Percentiles rank a stretch among this genome's conserved stretches.
Conservation (phyloP, 1,140 invertebrate genomes). For the Brachystomella parvula region DNA sequence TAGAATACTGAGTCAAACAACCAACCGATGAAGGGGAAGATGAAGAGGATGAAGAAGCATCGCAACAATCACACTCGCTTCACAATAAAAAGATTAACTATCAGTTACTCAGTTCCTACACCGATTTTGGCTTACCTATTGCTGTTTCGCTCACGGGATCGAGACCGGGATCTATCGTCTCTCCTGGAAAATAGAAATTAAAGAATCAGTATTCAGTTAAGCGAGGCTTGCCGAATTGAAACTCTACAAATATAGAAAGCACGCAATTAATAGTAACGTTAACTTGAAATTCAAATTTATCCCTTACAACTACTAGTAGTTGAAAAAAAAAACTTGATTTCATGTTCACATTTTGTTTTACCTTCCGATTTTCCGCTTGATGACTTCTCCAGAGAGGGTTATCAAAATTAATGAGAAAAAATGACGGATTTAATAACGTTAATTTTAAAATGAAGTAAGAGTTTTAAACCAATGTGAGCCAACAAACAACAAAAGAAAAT, state of each 20-base stretch:
- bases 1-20: conserved; percentile 5
- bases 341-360: background rate
- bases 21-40: background rate
- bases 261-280: background rate
- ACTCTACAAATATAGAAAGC: background rate
- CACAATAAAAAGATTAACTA: conserved; percentile 17
- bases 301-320: background rate
- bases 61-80: background rate
- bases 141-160: conserved; percentile 21
- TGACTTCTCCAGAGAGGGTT: conserved; percentile 2
- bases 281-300: background rate
- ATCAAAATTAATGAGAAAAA: conserved; percentile 14
- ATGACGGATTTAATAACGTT: conserved; percentile 7
- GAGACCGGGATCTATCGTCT: conserved; percentile 27
- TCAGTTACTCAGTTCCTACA: background rate
- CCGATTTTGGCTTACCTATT: conserved; percentile 11
- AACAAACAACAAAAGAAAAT: background rate
- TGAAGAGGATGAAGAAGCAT: background rate
- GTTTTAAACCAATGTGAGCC: conserved; percentile 7
- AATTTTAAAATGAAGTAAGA: conserved; percentile 11
- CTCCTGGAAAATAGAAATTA: conserved; percentile 7
- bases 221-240: background rate
- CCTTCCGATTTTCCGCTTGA: conserved; percentile 7
- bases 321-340: background rate
- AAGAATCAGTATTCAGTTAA: background rate